Percentiles rank a stretch among this genome's conserved stretches.
Evolutionary conservation across 2,113 vertebrate genomes (phyloP).

Genomic region (Scatophagus argus): DNA sequence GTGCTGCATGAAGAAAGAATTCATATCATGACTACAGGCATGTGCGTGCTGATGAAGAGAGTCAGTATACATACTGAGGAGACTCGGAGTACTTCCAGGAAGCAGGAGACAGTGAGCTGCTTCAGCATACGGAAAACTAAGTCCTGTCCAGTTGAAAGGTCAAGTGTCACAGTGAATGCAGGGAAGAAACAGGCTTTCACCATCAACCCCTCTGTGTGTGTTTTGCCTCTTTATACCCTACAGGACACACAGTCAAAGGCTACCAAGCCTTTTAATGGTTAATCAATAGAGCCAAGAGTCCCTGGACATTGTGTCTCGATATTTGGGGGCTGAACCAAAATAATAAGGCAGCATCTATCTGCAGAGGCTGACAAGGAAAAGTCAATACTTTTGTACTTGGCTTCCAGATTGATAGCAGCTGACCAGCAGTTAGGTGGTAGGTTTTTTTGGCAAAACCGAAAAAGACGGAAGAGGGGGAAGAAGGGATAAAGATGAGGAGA

Average conservation of each 20-base stretch:
- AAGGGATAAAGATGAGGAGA: conserved; percentile 26
- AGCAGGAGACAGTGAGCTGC: conserved; percentile 34
- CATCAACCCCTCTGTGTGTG: conserved; percentile 50
- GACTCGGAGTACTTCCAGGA: conserved; percentile 29
- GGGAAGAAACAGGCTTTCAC: conserved; percentile 65
- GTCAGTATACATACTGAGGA: conserved; percentile 13
- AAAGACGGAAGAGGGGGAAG: conserved; percentile 38
- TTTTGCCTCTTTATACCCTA: conserved; percentile 56
- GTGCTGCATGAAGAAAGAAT: not conserved
- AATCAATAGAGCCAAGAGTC: conserved; percentile 78
- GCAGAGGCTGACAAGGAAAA: conserved; percentile 66
- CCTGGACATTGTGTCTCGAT: conserved; percentile 59
- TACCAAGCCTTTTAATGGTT: conserved; percentile 75
- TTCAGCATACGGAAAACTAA: conserved; percentile 25
- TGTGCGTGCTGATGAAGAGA: conserved; percentile 43
- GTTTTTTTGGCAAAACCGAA: conserved; percentile 45
- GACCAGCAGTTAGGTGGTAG: conserved; percentile 44
- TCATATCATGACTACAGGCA: conserved; percentile 10
- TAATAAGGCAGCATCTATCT: conserved; percentile 71
- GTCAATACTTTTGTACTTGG: conserved; percentile 69
- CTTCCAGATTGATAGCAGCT: conserved; percentile 70
- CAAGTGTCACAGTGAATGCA: conserved; percentile 56
- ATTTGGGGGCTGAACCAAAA: conserved; percentile 69
- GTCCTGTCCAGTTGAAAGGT: conserved; percentile 55
- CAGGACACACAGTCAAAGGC: conserved; percentile 63